Conservation (phyloP, 2,113 vertebrate genomes). For the Piaya cayana region DNA sequence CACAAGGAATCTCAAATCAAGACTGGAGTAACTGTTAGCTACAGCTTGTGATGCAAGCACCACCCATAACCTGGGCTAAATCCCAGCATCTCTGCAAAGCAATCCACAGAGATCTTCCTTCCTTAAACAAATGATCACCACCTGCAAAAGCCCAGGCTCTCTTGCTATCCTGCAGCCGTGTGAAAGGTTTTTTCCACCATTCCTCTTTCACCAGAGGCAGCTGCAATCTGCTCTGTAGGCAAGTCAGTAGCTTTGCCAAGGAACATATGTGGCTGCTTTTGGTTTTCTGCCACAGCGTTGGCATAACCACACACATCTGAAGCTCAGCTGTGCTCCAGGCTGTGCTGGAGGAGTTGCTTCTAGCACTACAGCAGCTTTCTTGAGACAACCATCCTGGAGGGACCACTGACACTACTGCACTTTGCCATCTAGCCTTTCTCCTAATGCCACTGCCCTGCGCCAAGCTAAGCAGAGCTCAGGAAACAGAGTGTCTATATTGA, state of each 20-base stretch:
- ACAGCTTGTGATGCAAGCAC: background rate
- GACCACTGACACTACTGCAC: background rate
- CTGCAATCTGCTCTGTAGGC: background rate
- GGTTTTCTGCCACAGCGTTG: background rate
- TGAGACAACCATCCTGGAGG: background rate
- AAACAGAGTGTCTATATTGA: accelerated
- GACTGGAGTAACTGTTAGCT: background rate
- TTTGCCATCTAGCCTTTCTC: accelerated
- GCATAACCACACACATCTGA: background rate
- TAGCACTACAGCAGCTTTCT: background rate
- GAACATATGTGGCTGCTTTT: background rate
- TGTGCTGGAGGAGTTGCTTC: background rate
- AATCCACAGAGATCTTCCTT: background rate
- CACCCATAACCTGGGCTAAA: background rate
- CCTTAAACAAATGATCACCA: background rate
- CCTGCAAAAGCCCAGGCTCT: background rate
- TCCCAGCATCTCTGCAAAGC: background rate
- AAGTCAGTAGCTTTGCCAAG: background rate
- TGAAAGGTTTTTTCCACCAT: background rate
- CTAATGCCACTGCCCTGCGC: accelerated
- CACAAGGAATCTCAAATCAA: background rate
- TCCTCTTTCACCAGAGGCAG: background rate
- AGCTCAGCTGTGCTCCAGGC: background rate
- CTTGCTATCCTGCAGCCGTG: background rate
- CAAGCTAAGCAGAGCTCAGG: background rate